Evolutionary conservation across 2,113 vertebrate genomes (phyloP).

Genomic region (Tursiops truncatus): DNA sequence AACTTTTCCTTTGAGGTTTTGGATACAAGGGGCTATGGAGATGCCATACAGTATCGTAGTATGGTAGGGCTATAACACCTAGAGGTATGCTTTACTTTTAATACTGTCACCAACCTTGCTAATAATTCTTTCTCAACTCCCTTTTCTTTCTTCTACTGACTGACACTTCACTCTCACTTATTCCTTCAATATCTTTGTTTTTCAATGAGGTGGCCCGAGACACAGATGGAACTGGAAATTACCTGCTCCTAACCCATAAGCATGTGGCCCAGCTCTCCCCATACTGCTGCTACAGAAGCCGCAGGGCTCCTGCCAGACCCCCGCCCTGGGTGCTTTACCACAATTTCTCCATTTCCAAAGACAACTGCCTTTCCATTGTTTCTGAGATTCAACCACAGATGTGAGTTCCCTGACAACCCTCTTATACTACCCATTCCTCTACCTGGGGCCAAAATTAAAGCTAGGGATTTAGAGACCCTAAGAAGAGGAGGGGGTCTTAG

Average conservation of each 20-base stretch:
- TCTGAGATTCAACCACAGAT: slow-evolving; percentile 94
- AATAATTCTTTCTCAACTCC: fast-evolving
- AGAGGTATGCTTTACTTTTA: background rate
- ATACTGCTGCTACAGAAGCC: slow-evolving; percentile 85
- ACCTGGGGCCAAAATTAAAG: background rate
- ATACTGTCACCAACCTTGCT: background rate
- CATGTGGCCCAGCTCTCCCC: slow-evolving; percentile 91
- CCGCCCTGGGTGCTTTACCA: slow-evolving; percentile 92
- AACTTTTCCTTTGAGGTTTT: background rate
- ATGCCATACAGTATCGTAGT: background rate
- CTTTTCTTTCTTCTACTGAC: background rate
- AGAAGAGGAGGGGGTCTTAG: background rate
- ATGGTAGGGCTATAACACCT: background rate
- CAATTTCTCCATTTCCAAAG: slow-evolving; percentile 90
- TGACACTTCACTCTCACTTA: background rate
- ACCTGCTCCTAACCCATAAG: slow-evolving; percentile 91
- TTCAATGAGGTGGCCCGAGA: slow-evolving; percentile 86
- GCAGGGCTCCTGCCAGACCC: slow-evolving; percentile 79
- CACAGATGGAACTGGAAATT: slow-evolving; percentile 91
- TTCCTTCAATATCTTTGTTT: slow-evolving; percentile 31
- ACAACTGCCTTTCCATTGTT: slow-evolving; percentile 91
- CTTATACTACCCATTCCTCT: background rate
- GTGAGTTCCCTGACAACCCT: slow-evolving; percentile 82
- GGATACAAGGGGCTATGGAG: background rate
- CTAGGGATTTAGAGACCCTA: background rate